These are phyloP conservation scores for Anolis sagrei DNA, from an alignment of 2,113 vertebrate genomes.

Conservation along the genomic window DNA sequence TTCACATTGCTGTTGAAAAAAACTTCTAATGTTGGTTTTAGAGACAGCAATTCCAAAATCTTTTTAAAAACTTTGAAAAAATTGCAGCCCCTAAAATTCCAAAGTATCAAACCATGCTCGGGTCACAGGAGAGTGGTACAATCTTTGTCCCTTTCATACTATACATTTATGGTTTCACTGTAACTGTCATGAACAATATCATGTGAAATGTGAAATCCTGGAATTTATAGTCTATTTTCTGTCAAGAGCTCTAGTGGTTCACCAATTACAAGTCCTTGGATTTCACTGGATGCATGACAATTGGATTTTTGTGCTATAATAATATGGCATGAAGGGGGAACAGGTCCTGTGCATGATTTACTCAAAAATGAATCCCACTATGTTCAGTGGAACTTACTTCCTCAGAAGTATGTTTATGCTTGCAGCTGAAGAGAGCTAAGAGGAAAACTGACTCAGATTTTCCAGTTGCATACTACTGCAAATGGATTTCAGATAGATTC, in stretches of 20 bases:
- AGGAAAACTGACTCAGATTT: background rate
- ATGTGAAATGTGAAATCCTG: too few species aligned
- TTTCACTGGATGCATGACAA: too few species aligned
- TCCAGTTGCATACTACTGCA: background rate
- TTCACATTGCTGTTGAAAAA: background rate
- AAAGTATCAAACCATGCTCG: background rate
- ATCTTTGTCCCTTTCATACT: background rate
- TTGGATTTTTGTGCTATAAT: too few species aligned
- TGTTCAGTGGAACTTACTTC: background rate
- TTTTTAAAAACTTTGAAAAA: too few species aligned
- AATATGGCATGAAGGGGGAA: too few species aligned
- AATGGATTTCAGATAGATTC: background rate
- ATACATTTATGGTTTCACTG: too few species aligned
- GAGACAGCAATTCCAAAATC: too few species aligned
- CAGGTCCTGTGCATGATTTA: background rate
- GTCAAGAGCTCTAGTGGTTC: too few species aligned
- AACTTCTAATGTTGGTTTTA: background rate
- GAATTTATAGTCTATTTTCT: too few species aligned
- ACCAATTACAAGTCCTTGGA: too few species aligned
- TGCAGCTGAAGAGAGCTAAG: background rate
- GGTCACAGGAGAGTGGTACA: background rate
- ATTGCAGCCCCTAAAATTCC: background rate
- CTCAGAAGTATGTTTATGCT: background rate
- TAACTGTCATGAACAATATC: too few species aligned
- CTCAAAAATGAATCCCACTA: too few species aligned